Percentiles rank a stretch among this genome's conserved stretches.
phyloP scores from a whole-genome alignment of 2,797 vertebrate species.

The Phoebastria nigripes region DNA sequence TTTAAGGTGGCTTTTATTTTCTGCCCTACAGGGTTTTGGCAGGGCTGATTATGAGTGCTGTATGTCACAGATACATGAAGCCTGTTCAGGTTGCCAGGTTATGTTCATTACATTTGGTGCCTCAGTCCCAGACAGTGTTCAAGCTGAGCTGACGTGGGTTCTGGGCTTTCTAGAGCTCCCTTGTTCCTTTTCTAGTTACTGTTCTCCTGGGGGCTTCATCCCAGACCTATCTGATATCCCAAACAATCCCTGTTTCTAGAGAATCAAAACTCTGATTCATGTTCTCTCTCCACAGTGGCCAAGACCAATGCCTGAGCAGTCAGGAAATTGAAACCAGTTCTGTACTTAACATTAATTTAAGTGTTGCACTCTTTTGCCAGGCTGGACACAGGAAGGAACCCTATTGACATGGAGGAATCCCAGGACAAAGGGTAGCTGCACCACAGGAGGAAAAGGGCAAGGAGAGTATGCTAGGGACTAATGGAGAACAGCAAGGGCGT shows the following conservation, averaged over 20 bases:
- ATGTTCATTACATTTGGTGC: neutral
- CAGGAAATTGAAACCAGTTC: neutral
- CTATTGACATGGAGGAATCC: neutral
- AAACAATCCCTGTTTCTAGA: accelerated
- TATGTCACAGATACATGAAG: neutral
- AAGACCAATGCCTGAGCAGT: neutral
- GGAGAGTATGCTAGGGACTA: no score
- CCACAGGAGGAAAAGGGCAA: neutral
- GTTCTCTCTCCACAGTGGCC: neutral
- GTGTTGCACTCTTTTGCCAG: neutral
- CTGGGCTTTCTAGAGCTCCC: neutral
- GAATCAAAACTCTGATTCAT: neutral
- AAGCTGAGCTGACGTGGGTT: accelerated
- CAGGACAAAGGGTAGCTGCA: neutral
- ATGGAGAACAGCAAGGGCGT: neutral
- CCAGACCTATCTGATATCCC: no score
- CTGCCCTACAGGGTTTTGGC: neutral
- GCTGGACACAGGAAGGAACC: neutral
- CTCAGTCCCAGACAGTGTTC: neutral
- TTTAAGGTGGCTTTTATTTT: neutral
- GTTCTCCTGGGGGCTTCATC: neutral
- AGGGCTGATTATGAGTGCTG: neutral
- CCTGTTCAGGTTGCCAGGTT: neutral
- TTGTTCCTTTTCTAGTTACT: neutral
- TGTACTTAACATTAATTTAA: accelerated